A percentile compares a stretch with the other conserved stretches of the same genome.
These are phyloP conservation scores for Chiroxiphia lanceolata DNA, from an alignment of 2,797 vertebrate genomes.

Conservation along the genomic window DNA sequence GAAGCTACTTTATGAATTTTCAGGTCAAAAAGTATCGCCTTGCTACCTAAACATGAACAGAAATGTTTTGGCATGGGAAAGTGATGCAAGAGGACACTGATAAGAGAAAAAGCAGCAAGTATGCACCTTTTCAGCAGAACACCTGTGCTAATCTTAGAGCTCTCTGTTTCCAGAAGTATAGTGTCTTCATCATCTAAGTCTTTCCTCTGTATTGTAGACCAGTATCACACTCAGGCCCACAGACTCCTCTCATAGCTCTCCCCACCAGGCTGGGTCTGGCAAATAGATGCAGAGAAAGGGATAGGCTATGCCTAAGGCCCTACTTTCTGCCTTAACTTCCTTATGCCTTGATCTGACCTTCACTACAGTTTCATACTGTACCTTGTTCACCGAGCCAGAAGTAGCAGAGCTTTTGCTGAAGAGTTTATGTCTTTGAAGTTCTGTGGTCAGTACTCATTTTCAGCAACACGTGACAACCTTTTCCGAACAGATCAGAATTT, in stretches of 20 bases:
- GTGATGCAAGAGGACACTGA: neutral
- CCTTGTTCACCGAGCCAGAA: neutral
- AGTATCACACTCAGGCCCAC: neutral
- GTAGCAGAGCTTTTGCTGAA: neutral
- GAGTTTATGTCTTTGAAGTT: neutral
- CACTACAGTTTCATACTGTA: neutral
- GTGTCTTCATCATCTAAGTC: neutral
- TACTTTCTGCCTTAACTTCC: neutral
- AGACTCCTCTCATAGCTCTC: neutral
- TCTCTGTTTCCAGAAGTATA: neutral
- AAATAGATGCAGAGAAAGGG: neutral
- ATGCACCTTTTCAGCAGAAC: neutral
- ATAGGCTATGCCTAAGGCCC: neutral
- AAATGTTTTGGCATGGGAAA: neutral
- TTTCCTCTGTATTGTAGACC: neutral
- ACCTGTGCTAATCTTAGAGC: neutral
- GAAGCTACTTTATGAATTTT: neutral
- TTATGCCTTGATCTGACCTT: neutral
- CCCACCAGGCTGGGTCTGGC: neutral
- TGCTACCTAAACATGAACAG: neutral
- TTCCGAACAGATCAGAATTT: neutral
- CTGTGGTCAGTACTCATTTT: neutral
- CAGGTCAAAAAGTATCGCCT: neutral
- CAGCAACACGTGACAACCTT: neutral
- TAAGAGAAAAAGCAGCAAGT: neutral